A percentile compares a stretch with the other conserved stretches of the same genome.
phyloP scores from a whole-genome alignment of 2,113 vertebrate species.

The Oryzias curvinotus region DNA sequence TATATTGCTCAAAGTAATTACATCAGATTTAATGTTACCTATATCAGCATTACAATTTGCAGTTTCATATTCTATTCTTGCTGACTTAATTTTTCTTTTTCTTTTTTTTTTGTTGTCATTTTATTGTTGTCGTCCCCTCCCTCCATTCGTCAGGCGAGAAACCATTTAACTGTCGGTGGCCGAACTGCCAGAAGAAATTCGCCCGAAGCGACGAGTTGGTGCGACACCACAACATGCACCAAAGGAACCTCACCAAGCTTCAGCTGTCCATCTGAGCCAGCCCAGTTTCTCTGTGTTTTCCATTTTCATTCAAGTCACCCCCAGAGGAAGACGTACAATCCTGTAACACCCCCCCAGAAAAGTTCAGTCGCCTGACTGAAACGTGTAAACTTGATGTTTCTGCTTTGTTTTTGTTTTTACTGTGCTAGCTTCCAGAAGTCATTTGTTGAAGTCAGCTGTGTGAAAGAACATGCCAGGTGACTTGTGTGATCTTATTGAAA shows the following conservation, averaged over 20 bases:
- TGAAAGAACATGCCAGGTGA: no score
- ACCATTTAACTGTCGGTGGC: conserved; percentile 98
- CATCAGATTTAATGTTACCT: neutral
- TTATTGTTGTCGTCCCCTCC: neutral
- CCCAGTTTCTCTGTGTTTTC: no score
- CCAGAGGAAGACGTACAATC: no score
- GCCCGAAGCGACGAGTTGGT: conserved; percentile 97
- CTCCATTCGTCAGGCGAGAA: conserved; percentile 86
- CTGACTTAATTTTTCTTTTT: conserved; percentile 2
- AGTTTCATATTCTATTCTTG: conserved; percentile 5
- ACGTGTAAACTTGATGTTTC: no score
- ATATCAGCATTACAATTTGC: neutral
- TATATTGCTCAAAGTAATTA: neutral
- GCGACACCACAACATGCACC: conserved; percentile 99
- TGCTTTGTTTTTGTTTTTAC: no score
- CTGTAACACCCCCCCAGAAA: no score
- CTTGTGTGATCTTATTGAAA: no score
- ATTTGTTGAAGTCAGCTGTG: no score
- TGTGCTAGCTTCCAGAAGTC: no score
- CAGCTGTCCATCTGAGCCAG: conserved; percentile 89
- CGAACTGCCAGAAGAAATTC: conserved; percentile 99
- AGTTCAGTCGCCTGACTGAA: no score
- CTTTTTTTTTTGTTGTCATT: neutral
- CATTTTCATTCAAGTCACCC: no score
- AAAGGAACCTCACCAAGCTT: conserved; percentile 98